Evolutionary conservation across 2,797 vertebrate genomes (phyloP).

Genomic region (Siniperca undulata): DNA sequence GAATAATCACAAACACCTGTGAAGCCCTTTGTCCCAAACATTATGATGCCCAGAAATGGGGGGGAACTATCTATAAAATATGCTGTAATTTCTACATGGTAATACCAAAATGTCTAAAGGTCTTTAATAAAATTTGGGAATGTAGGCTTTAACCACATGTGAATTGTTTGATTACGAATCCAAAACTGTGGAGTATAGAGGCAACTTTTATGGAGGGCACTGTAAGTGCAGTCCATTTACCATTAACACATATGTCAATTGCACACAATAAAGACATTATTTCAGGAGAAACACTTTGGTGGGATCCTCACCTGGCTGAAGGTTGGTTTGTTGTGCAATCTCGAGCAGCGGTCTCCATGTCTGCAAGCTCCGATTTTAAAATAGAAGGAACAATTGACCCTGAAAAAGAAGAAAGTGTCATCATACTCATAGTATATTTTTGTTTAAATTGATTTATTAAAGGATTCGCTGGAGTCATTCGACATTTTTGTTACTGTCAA

Average conservation of each 20-base stretch:
- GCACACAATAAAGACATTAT: not conserved
- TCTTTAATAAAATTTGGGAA: too few relatives aligned
- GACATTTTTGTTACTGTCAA: not conserved
- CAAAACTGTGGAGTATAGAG: too few relatives aligned
- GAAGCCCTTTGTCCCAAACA: too few relatives aligned
- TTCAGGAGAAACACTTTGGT: conserved; percentile 15
- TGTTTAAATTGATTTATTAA: not conserved
- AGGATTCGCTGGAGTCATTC: not conserved
- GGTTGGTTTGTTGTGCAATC: conserved; percentile 98
- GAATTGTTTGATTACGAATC: too few relatives aligned
- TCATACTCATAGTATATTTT: too few relatives aligned
- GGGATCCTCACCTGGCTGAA: conserved; percentile 95
- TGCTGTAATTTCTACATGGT: too few relatives aligned
- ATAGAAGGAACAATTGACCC: conserved; percentile 99
- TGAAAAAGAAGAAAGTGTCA: conserved; percentile 32
- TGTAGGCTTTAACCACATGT: too few relatives aligned
- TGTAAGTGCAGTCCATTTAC: not conserved
- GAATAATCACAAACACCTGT: too few relatives aligned
- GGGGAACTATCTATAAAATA: too few relatives aligned
- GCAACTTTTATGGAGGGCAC: too few relatives aligned
- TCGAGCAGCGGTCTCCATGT: conserved; percentile 97
- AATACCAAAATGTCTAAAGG: too few relatives aligned
- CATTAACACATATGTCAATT: not conserved
- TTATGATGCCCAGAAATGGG: too few relatives aligned
- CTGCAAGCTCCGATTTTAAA: conserved; percentile 99